phyloP scores from a whole-genome alignment of 2,113 vertebrate genomes.

The Chlorodrepanis virens region DNA sequence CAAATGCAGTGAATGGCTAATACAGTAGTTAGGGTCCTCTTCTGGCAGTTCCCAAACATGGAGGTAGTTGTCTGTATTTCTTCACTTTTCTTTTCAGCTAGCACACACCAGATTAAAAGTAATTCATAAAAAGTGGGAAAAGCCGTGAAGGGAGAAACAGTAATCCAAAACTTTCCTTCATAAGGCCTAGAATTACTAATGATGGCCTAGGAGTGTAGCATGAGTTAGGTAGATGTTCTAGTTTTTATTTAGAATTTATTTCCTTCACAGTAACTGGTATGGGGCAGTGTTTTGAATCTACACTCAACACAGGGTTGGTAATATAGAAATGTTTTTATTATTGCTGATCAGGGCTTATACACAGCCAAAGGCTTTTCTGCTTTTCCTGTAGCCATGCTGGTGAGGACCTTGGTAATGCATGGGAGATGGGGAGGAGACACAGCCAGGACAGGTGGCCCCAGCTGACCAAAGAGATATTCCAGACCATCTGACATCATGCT shows the following conservation, averaged over 20 bases:
- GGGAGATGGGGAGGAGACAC: not conserved
- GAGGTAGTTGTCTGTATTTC: not conserved
- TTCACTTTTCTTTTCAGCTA: not conserved
- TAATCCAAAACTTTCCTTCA: not conserved
- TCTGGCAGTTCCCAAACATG: not conserved
- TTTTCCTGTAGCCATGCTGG: not conserved
- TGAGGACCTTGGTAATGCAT: not conserved
- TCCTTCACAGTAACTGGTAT: not conserved
- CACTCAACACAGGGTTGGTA: not conserved
- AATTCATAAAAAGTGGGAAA: not conserved
- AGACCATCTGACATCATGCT: not conserved
- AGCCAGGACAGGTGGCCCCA: not conserved
- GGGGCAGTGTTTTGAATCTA: not conserved
- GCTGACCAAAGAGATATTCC: not conserved
- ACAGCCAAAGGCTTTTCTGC: not conserved
- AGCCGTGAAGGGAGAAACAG: not conserved
- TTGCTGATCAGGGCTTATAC: not conserved
- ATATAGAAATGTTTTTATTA: not conserved
- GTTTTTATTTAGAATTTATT: not conserved
- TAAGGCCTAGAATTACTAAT: not conserved
- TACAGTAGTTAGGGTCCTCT: not conserved
- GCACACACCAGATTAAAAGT: not conserved
- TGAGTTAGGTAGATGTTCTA: not conserved
- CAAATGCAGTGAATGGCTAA: not conserved
- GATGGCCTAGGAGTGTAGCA: not conserved